Percentiles rank a stretch among this genome's conserved stretches.
Conservation (phyloP, 1,140 invertebrate species). For the Leptinotarsa lineolata region DNA sequence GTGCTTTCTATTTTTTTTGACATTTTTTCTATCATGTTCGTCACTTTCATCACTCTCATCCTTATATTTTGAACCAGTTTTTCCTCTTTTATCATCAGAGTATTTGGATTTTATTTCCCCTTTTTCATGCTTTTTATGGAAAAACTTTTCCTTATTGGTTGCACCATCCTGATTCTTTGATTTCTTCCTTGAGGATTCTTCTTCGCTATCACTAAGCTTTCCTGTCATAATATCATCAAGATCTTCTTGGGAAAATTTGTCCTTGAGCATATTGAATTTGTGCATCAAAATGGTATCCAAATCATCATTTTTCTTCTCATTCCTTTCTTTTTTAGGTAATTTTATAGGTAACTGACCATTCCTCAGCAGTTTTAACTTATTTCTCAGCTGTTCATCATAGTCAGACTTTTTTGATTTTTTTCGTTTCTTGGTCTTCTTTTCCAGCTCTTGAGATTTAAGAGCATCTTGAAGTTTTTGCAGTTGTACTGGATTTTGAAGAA, state of each 20-base stretch:
- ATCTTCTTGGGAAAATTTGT: conserved; percentile 58
- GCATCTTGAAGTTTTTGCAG: conserved; percentile 81
- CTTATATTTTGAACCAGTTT: conserved; percentile 1
- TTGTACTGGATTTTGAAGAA: conserved; percentile 89
- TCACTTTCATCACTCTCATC: conserved; percentile 6
- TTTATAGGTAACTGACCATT: conserved; percentile 23
- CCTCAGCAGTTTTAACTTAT: conserved; percentile 59
- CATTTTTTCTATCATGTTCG: conserved; percentile 22
- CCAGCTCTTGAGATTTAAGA: conserved; percentile 65
- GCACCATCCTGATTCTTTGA: not conserved
- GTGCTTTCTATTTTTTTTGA: not conserved
- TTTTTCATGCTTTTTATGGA: not conserved
- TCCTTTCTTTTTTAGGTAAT: conserved; percentile 46
- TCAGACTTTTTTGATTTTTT: conserved; percentile 62
- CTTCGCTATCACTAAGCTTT: conserved; percentile 52
- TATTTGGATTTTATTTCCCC: not conserved
- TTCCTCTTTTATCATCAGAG: too few species aligned
- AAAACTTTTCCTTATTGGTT: too few species aligned
- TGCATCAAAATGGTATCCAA: conserved; percentile 61
- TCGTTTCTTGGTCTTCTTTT: conserved; percentile 58
- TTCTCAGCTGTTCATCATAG: conserved; percentile 58
- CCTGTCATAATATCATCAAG: conserved; percentile 59
- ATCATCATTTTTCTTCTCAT: conserved; percentile 58
- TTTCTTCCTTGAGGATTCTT: conserved; percentile 50
- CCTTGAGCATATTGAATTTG: conserved; percentile 60